Base-by-base conservation (phyloP, 2,797 vertebrate genomes). In the Eidolon dupreanum region DNA sequence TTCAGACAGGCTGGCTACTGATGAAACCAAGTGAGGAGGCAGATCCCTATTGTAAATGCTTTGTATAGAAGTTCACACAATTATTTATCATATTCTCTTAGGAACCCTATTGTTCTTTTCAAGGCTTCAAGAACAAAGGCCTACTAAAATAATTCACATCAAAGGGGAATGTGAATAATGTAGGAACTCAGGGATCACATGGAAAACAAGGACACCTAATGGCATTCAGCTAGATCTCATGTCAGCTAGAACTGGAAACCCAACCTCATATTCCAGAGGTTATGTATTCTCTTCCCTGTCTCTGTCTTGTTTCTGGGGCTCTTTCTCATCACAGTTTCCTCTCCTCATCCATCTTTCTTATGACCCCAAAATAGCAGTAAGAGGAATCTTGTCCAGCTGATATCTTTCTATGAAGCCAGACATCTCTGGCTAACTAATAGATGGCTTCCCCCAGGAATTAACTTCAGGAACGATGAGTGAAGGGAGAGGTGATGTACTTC, bases 1-100 rank as follows among this genome's bases (percentile, higher is more conserved):
- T 93, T 90, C 84, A 88, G 78, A 92, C 88, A 63, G 70, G 6
- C 49, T 33, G 51, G 15, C 13, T 90, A 41, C n/a, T 93, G 63
- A 49, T 66, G 49, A 96, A 74, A 77, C 43, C 55, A 94, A 82
- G 28, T 15, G 28, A 90, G 38, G 46, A 83, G 71, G 12, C 43
- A 68, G 12, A 92, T 75, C 31, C 13, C 26, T 43, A 41, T 1
- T 49, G 2, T 43, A 63, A 77, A 74, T 55, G 19, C 16, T 90
- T 73, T 77, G 17, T 55, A 57, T 22, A 33, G 6, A 89, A 53
- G 36, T 75, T 93, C 66, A 51, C 46, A 66, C 11, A 31, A 38
- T 55, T 95, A 82, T 65, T 74, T 24, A 53, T 43, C 26, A 28
- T 15, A 77, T 82, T 73, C 68, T 88, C 38, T 90, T 66, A 78